Evolutionary conservation across 2,113 vertebrate genomes (phyloP), one percentile per base, ranked within the genome.

Genomic region (Laticauda laticaudata): DNA sequence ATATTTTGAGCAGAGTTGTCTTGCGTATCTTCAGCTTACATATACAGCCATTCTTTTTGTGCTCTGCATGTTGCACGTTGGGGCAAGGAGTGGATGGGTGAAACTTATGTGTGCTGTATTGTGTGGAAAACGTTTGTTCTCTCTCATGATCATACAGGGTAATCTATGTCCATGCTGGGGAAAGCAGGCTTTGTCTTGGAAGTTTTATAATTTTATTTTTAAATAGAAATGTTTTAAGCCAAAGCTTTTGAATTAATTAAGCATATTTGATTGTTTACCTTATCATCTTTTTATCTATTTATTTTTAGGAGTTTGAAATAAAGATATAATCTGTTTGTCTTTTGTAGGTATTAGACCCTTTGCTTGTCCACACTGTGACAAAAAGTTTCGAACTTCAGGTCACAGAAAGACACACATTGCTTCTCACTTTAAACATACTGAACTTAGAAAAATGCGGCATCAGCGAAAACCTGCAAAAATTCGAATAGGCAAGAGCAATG

Each of bases 311-410:
- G 0, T 0, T 3, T 53, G 26, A 23, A 94, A 75, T 93, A 24
- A 51, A 15, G 54, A 92, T 2, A 11, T 94, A 23, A 18, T 43
- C 0, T 39, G 2, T n/a, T 24, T 55, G 4, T 1, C 6, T 94
- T 87, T 94, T 94, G 23, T 92, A 99, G 99, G 99, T 94, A 98
- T 99, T 53, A 98, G 99, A 90, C 99, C 99, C 64, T 99, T 99
- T 96, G 98, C 99, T 87, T 99, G 99, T 97, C 99, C 99, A 90
- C 99, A 99, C 97, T 99, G 99, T 96, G 99, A 99, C 96, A 99
- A 99, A 96, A 99, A 99, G 89, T 99, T 99, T 81, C 98, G 99
- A 55, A 99, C 99, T 0, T 99, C 99, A 0, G 99, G 99, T 93
- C 99, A 99, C 96, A 98, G 99, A 91, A 99, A 99, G 97, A 99